Base-by-base conservation (phyloP, 2,888 invertebrate species). In the Oegoconia quadripuncta region DNA sequence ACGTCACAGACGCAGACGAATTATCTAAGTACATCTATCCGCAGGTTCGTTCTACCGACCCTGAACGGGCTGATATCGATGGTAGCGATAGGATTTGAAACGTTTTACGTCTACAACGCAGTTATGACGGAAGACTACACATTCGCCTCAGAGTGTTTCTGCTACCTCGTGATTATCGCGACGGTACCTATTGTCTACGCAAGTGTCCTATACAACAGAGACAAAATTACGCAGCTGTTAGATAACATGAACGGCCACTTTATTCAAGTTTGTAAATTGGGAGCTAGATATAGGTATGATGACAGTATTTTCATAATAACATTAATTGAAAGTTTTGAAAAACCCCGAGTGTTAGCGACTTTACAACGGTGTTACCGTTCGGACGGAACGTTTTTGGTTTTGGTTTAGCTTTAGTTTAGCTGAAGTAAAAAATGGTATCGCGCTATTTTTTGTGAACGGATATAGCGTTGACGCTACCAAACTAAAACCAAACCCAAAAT, bases 71-170 rank as follows among this genome's bases (percentile, higher is more conserved):
- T 30, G 2, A 11, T 70, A 1, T 41, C 63, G 0, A 11, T 71
- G 0, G 13, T 56, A 1, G 55, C 46, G 0, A 18, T 57, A 14
- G 39, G 15, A 0, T 44, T 79, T 0, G 63, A 78, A 46, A 2
- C 41, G 1, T 53, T 73, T 16, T 57, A 56, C 32, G 52, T 77
- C 1, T 30, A 48, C 31, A 72, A 59, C 17, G 71, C 68, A 0
- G 2, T 75, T 2, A 11, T 32, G 0, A 30, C 41, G 1, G 37
- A 56, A 1, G 74, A 81, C 47, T 68, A 75, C 31, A 51, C 69
- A 0, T 57, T 64, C 8, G 78, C 79, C 0, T 72, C 72, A 0
- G 79, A 79, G 44, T 63, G 66, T 20, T 74, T 78, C 48, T 75
- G 72, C 42, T 81, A 78, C 40, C 49, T 68, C 20, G 45, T 78